Evolutionary conservation across 2,113 vertebrate genomes (phyloP), one percentile per base, ranked within the genome.

Genomic region (Sorex fumeus): DNA sequence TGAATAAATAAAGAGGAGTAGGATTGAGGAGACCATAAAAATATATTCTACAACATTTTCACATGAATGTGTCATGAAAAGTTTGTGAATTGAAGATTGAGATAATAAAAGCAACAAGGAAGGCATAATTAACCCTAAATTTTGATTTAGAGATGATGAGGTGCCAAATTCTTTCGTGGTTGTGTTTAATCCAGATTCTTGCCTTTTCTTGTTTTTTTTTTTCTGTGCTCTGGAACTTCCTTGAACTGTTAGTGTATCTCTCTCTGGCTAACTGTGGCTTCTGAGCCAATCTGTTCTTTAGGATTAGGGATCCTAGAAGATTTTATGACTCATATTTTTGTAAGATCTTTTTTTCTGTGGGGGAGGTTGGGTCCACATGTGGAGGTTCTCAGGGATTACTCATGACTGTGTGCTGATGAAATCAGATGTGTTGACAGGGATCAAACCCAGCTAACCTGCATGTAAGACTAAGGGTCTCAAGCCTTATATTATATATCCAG

Each of bases 31-130:
- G 21, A n/a, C 32, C 62, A 80, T 86, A 16, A 76, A 79, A 76
- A 27, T 43, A 2, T 21, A 79, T 36, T 77, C n/a, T 28, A 72
- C 19, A 74, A 82, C 77, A 78, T 2, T 84, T 50, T 7, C 1
- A 69, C 64, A 87, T 1, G 89, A 80, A 32, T 64, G 85, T 93
- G 23, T 40, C 43, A 25, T 47, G 11, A 71, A 70, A 71, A 30
- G 43, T 30, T 87, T 93, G 69, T 87, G 74, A 84, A 57, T 53
- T 47, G 30, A 90, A 53, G 21, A 40, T 62, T 75, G 60, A 79
- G 27, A 30, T 87, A 66, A 79, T 79, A 32, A 92, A 86, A 92
- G 34, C 77, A 88, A 70, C 75, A 78, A 64, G 13, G 64, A 88
- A 79, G 57, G 25, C 8, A 70, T 43, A 89, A 79, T 75, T 77